phyloP scores from a whole-genome alignment of 2,888 invertebrate genomes.

The Rhingia rostrata region DNA sequence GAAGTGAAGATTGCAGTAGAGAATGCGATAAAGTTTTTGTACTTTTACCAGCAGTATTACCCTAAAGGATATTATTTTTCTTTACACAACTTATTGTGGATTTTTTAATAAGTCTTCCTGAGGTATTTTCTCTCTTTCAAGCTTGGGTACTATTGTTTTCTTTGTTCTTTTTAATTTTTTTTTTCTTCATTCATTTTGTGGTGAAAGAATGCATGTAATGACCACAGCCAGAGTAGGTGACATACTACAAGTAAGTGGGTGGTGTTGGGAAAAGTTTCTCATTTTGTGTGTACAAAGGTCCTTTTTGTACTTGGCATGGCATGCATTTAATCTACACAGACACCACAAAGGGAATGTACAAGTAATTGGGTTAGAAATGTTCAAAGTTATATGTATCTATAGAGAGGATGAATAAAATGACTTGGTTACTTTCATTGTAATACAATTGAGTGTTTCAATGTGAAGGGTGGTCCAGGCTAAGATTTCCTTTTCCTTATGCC shows the following conservation, averaged over 20 bases:
- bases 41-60: conserved; percentile 55
- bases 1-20: conserved; percentile 20
- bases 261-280: conserved; percentile 5
- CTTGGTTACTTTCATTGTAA: conserved; percentile 65
- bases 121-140: conserved; percentile 15
- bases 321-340: conserved; percentile 69
- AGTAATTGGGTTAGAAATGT: conserved; percentile 70
- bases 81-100: conserved; percentile 51
- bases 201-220: conserved; percentile 61
- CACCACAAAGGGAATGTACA: conserved; percentile 54
- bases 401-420: conserved; percentile 26
- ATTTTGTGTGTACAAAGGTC: conserved; percentile 16
- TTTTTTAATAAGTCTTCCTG: conserved; percentile 58
- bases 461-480: neutral
- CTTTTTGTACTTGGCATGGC: conserved; percentile 22
- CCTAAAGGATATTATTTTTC: conserved; percentile 48
- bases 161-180: neutral
- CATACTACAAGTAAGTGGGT: neutral
- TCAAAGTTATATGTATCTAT: conserved; percentile 15
- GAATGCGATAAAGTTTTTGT: neutral
- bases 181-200: conserved; percentile 28
- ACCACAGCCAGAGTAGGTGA: conserved; percentile 22
- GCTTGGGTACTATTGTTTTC: conserved; percentile 23
- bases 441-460: conserved; percentile 40
- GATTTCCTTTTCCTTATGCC: conserved; percentile 5